Conservation (phyloP, 2,888 invertebrate genomes). For the Xanthostigma xanthostigma region DNA sequence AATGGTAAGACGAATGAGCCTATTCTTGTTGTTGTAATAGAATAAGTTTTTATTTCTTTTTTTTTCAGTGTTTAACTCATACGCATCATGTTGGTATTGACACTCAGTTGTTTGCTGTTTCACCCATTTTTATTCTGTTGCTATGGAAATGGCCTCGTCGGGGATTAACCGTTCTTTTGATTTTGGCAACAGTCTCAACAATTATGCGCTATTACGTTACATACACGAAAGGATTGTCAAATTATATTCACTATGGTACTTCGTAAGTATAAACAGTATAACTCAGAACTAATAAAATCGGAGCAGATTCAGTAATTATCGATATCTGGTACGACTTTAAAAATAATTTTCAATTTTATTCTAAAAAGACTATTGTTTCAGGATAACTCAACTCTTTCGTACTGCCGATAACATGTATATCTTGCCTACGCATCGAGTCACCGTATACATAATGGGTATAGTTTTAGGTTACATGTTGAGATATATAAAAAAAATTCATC, state of each 20-base stretch:
- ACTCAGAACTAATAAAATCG: neutral
- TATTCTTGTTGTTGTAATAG: neutral
- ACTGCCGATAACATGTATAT: constrained; percentile 56
- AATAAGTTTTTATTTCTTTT: no score
- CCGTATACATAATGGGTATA: constrained; percentile 54
- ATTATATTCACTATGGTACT: constrained; percentile 52
- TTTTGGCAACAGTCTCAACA: constrained; percentile 39
- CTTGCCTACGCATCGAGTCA: constrained; percentile 45
- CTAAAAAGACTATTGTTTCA: constrained; percentile 21
- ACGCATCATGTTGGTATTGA: constrained; percentile 59
- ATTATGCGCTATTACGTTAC: constrained; percentile 45
- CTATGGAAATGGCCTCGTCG: constrained; percentile 46
- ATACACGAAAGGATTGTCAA: constrained; percentile 39
- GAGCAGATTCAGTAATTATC: neutral
- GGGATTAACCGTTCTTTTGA: constrained; percentile 30
- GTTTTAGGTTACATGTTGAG: constrained; percentile 42
- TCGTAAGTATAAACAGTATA: constrained; percentile 36
- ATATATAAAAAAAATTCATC: constrained; percentile 27
- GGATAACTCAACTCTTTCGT: constrained; percentile 46
- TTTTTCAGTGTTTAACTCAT: constrained; percentile 48
- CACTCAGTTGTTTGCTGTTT: constrained; percentile 47
- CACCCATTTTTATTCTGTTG: constrained; percentile 40
- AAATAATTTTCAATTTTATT: no score
- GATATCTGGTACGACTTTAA: no score
- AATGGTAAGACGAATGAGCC: constrained; percentile 34